Evolutionary conservation across 2,797 vertebrate species (phyloP).

Genomic region (Alcedo quadribrachys): DNA sequence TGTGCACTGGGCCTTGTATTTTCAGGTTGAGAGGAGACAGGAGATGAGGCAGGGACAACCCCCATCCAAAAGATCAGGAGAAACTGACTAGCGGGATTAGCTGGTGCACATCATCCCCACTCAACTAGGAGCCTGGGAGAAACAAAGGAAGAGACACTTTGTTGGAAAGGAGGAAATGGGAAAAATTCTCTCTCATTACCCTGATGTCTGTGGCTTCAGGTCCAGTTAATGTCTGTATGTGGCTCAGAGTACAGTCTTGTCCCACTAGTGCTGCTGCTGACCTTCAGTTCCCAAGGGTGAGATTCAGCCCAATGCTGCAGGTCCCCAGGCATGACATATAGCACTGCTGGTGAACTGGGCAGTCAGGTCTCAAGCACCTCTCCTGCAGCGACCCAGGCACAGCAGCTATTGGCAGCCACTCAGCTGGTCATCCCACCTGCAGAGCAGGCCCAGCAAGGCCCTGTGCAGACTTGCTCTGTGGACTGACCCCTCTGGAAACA

Average conservation of each 20-base stretch:
- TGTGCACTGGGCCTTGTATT: neutral
- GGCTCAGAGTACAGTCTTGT: neutral
- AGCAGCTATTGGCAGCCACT: neutral
- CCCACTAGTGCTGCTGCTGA: neutral
- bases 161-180: neutral
- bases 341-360: no score
- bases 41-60: neutral
- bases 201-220: neutral
- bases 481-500: neutral
- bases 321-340: no score
- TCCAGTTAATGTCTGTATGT: neutral
- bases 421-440: neutral
- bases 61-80: neutral
- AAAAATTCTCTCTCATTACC: neutral
- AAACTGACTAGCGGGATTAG: neutral
- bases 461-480: rapidly evolving
- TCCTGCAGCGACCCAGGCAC: neutral
- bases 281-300: rapidly evolving
- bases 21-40: neutral
- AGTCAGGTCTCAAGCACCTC: rapidly evolving
- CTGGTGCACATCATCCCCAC: neutral
- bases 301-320: neutral
- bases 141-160: neutral
- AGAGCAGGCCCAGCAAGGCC: neutral
- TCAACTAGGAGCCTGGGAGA: rapidly evolving